Evolutionary conservation across 2,797 vertebrate species (phyloP), one percentile per base, ranked within the genome.

Genomic region (Gila robusta): DNA sequence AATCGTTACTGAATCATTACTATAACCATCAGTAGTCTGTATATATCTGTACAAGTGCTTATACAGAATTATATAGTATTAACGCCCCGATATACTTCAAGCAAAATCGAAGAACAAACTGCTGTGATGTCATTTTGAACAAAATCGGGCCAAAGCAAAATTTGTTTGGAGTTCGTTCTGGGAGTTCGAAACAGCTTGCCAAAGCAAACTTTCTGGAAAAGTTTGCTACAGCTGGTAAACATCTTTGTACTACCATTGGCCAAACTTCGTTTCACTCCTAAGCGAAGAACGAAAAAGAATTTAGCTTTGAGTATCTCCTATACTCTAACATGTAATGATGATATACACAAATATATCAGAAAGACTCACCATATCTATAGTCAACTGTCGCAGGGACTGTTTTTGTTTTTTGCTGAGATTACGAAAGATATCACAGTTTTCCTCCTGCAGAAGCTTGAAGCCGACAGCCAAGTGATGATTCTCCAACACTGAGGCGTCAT

Each of bases 381-480:
- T 96, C 97, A 98, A 97, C 92, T 97, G 98, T 59, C 97, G 96
- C n/a, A 98, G 94, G 0, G 94, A 96, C 87, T 97, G 97, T 77
- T 93, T 92, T 92, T 98, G 96, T 89, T 97, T 98, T 93, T 96
- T 96, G 93, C 93, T 96, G 82, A 98, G 95, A 93, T 97, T 98
- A 88, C 97, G 96, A 93, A 98, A 98, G 93, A 98, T 97, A 93
- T 98, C 96, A 1, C 98, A 98, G 93, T 97, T 96, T 28, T 98
- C 96, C 71, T 96, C 96, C 91, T 98, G 98, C 6, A 99, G 96
- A 21, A 99, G 95, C 89, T 97, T 98, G 94, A 99, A 99, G 88
- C 98, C 98, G 89, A 99, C 97, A 0, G 98, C 97, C 62, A 98
- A 93, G 90, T 98, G 98, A 83, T 98, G 97, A 87, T 98, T 98